These are phyloP conservation scores for Cavia aperea DNA, from an alignment of 2,113 vertebrate species.

Conservation along the genomic window DNA sequence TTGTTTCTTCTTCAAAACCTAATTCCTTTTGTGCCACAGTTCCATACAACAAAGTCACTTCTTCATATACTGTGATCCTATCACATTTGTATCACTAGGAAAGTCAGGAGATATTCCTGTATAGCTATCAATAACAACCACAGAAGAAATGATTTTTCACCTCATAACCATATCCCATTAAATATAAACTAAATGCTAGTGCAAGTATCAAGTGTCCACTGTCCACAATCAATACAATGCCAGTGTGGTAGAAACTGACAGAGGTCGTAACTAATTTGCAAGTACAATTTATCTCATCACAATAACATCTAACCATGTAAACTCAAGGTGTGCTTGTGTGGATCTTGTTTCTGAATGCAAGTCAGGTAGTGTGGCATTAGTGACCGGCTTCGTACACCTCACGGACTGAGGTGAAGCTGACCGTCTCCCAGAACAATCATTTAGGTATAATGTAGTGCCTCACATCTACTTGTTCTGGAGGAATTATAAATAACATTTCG, in stretches of 20 bases:
- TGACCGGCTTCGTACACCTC: not conserved
- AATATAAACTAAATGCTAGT: not conserved
- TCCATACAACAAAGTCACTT: not conserved
- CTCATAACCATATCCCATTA: not conserved
- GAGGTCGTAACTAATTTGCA: not conserved
- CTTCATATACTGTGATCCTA: not conserved
- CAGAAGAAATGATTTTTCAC: not conserved
- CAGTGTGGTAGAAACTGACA: not conserved
- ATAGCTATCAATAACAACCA: not conserved
- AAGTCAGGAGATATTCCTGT: not conserved
- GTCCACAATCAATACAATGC: not conserved
- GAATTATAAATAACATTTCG: not conserved
- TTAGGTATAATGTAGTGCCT: fast-evolving
- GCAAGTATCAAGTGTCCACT: not conserved
- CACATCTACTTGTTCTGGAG: not conserved
- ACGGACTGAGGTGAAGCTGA: not conserved
- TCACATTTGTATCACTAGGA: not conserved
- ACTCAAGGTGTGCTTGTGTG: fast-evolving
- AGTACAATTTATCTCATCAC: not conserved
- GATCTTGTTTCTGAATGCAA: not conserved
- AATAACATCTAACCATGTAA: not conserved
- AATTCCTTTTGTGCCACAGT: too few relatives aligned
- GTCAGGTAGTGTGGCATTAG: not conserved
- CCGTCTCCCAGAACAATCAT: too few relatives aligned
- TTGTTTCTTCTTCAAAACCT: not conserved